Conservation (phyloP, 2,797 vertebrate species). For the Micrastur ruficollis region DNA sequence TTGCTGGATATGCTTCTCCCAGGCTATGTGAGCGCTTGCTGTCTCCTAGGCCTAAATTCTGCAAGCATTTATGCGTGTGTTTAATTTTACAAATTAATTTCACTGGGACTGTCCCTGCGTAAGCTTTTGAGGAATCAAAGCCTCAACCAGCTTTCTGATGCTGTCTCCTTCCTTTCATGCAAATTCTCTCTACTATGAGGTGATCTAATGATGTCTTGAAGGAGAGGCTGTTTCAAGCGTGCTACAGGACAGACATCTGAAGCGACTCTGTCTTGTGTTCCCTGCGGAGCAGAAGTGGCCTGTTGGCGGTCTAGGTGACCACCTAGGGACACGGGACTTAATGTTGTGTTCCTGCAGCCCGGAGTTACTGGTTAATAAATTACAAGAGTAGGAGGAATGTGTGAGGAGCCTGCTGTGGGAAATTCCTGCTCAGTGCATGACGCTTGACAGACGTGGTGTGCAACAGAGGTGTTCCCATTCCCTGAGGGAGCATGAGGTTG, state of each 20-base stretch:
- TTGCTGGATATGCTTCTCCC: neutral
- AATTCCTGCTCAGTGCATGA: neutral
- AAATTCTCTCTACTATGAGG: neutral
- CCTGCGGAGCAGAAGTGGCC: neutral
- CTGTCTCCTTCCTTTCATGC: neutral
- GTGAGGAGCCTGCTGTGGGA: neutral
- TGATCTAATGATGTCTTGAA: neutral
- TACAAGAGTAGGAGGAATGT: neutral
- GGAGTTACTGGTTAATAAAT: neutral
- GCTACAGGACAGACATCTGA: neutral
- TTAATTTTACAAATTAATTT: slow-evolving; percentile 37
- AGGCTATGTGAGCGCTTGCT: neutral
- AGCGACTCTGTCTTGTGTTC: neutral
- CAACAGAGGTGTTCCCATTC: neutral
- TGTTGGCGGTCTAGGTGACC: neutral
- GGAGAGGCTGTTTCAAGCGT: neutral
- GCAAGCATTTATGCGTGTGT: neutral
- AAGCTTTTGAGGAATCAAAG: neutral
- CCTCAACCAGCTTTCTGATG: neutral
- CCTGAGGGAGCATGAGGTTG: neutral
- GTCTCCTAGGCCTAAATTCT: neutral
- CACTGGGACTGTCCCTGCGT: neutral
- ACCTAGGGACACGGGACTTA: neutral
- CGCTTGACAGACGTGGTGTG: neutral
- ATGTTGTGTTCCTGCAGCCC: neutral